Conservation (phyloP, 2,113 vertebrate species). For the Sialia sialis region DNA sequence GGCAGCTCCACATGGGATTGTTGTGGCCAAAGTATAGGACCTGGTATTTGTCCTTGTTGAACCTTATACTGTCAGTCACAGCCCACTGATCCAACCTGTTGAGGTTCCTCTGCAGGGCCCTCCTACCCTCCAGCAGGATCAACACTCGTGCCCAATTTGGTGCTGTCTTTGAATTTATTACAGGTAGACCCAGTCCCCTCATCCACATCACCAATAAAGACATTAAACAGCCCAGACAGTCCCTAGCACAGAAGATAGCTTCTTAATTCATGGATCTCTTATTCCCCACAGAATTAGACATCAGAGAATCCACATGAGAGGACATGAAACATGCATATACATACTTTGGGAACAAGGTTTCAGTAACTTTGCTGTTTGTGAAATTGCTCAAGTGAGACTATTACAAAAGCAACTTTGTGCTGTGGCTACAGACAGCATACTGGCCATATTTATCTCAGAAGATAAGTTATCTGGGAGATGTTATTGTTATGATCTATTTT, state of each 20-base stretch:
- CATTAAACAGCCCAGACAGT: not conserved
- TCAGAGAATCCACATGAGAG: not conserved
- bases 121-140: not conserved
- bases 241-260: not conserved
- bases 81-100: not conserved
- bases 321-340: accelerated
- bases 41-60: not conserved
- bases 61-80: not conserved
- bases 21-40: not conserved
- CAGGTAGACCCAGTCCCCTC: not conserved
- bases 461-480: not conserved
- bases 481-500: not conserved
- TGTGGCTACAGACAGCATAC: not conserved
- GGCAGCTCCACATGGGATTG: not conserved
- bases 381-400: not conserved
- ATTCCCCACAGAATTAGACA: not conserved
- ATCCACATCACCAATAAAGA: not conserved
- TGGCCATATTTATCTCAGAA: not conserved
- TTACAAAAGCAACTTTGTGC: not conserved
- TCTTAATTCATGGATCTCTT: not conserved
- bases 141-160: not conserved
- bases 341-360: not conserved
- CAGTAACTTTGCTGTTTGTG: not conserved
- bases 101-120: not conserved
- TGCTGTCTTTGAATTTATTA: accelerated